Percentiles rank a stretch among this genome's conserved stretches.
phyloP scores from a whole-genome alignment of 2,113 vertebrate genomes.

The Zootoca vivipara region DNA sequence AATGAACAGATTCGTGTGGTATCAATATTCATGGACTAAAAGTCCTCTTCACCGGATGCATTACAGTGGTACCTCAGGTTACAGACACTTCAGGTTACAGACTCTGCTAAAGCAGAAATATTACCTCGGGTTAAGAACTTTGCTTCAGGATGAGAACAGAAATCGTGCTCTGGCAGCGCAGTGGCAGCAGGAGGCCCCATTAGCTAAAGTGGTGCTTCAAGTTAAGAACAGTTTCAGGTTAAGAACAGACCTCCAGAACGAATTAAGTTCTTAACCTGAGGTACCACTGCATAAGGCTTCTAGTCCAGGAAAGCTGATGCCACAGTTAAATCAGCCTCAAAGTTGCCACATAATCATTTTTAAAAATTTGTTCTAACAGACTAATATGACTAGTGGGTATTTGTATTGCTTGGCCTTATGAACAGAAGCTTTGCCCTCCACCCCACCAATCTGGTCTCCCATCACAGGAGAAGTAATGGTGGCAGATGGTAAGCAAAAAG shows the following conservation, averaged over 20 bases:
- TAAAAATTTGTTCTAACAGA: neutral
- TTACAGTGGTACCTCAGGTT: too few relatives aligned
- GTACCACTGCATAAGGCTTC: neutral
- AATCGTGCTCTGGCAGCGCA: too few relatives aligned
- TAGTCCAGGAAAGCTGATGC: neutral
- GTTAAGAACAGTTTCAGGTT: too few relatives aligned
- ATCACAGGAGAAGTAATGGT: neutral
- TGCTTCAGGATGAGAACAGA: too few relatives aligned
- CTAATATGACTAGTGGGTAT: neutral
- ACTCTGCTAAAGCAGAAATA: too few relatives aligned
- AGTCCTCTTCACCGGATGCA: neutral
- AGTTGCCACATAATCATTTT: neutral
- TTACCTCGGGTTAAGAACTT: too few relatives aligned
- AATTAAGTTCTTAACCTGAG: too few relatives aligned
- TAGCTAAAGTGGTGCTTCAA: too few relatives aligned
- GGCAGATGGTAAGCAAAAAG: neutral
- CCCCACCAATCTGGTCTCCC: neutral
- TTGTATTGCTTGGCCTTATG: neutral
- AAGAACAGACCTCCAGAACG: too few relatives aligned
- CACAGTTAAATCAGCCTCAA: neutral
- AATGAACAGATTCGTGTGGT: neutral
- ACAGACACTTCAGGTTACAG: too few relatives aligned
- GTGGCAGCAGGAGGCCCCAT: too few relatives aligned
- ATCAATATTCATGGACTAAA: neutral
- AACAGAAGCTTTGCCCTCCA: neutral